phyloP scores from a whole-genome alignment of 2,888 invertebrate genomes.

The Himalopsyche tibetana region DNA sequence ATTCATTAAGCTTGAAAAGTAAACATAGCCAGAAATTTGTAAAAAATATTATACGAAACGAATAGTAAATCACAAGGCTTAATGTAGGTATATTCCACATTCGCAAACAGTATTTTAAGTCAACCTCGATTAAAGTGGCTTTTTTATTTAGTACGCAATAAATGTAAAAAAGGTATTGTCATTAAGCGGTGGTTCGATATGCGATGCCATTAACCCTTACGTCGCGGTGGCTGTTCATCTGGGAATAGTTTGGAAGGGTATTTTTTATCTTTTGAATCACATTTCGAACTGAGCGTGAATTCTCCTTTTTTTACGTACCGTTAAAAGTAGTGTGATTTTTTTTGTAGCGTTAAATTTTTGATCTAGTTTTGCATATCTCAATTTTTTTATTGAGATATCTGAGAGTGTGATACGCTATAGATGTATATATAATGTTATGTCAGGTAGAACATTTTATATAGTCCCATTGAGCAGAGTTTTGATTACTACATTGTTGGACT shows the following conservation, averaged over 20 bases:
- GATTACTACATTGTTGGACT: no score
- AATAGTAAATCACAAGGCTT: neutral
- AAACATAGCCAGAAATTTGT: neutral
- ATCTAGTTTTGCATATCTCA: no score
- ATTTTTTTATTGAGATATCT: no score
- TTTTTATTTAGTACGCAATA: constrained; percentile 32
- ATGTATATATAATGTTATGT: no score
- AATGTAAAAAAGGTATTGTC: constrained; percentile 27
- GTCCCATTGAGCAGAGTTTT: no score
- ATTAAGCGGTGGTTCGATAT: constrained; percentile 11
- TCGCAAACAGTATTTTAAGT: constrained; percentile 12
- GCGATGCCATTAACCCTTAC: constrained; percentile 3
- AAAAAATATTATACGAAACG: neutral
- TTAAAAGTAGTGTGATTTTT: no score
- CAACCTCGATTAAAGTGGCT: constrained; percentile 3
- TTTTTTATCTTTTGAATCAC: no score
- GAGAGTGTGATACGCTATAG: no score
- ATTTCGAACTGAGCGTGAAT: no score
- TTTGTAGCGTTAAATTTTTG: no score
- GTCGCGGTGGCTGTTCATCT: neutral
- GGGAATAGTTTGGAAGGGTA: neutral
- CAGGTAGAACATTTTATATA: no score
- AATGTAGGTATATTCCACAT: neutral
- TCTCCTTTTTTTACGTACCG: no score
- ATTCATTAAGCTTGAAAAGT: neutral